A percentile compares a stretch with the other conserved stretches of the same genome.
phyloP scores from a whole-genome alignment of 92 coral and sea anemone species.

The Paramuricea clavata region DNA sequence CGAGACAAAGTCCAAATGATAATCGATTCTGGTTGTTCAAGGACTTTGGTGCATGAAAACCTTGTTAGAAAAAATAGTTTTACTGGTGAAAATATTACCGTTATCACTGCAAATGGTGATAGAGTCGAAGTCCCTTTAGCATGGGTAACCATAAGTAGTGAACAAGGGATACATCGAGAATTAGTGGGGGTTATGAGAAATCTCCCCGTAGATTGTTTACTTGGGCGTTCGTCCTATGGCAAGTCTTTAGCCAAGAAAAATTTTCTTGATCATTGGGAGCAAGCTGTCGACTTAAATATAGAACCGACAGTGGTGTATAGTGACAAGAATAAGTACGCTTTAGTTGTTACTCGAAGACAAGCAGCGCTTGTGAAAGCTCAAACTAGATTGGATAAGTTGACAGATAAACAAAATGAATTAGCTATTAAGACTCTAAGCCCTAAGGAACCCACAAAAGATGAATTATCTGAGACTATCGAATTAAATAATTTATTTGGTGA shows the following conservation, averaged over 20 bases:
- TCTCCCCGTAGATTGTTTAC: conserved; percentile 64
- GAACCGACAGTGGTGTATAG: not conserved
- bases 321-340: not conserved
- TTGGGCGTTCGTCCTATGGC: conserved; percentile 68
- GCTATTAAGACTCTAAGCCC: conserved; percentile 61
- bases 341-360: not conserved
- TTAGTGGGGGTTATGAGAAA: conserved; percentile 14
- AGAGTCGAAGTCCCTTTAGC: conserved; percentile 60
- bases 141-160: conserved; percentile 32
- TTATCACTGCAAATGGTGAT: conserved; percentile 60
- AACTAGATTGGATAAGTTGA: conserved; percentile 48
- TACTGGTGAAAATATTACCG: not conserved
- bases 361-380: conserved; percentile 32
- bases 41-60: conserved; percentile 61
- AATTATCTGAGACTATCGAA: not conserved
- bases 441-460: not conserved
- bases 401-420: conserved; percentile 63
- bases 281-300: not conserved
- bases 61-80: conserved; percentile 7
- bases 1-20: conserved; percentile 54
- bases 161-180: not conserved
- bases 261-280: conserved; percentile 18
- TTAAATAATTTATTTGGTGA: not conserved
- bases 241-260: conserved; percentile 31
- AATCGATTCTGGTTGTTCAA: conserved; percentile 64